Evolutionary conservation across 2,888 invertebrate genomes (phyloP).

Genomic region (Tetranychus piercei): DNA sequence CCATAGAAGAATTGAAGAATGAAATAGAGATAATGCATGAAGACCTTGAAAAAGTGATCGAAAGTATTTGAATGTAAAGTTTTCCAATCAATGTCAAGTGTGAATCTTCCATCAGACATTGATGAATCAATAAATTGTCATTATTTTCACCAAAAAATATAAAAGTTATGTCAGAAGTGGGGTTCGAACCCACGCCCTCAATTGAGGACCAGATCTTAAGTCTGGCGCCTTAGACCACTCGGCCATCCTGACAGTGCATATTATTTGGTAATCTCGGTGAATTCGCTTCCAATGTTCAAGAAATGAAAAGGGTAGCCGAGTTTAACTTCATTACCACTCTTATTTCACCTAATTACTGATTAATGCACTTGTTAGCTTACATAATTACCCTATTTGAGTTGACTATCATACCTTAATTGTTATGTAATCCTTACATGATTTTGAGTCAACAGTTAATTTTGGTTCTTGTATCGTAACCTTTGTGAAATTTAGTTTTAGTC

Average conservation of each 20-base stretch:
- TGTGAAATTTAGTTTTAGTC: no score
- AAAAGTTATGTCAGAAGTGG: slow-evolving; percentile 40
- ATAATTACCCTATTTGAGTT: no score
- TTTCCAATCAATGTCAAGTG: no score
- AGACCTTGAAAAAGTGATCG: not conserved
- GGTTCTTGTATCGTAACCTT: not conserved
- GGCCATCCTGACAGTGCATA: slow-evolving; percentile 24
- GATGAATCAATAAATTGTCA: not conserved
- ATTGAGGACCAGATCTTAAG: slow-evolving; percentile 31
- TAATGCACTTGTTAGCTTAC: no score
- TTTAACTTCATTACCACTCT: no score
- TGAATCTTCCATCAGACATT: not conserved
- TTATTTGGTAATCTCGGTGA: not conserved
- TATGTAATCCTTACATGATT: not conserved
- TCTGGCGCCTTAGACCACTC: slow-evolving; percentile 27
- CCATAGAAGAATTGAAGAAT: not conserved
- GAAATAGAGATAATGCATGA: not conserved
- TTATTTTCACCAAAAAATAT: not conserved
- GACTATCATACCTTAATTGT: no score
- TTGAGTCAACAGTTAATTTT: not conserved
- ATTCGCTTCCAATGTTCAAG: not conserved
- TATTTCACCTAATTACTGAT: no score
- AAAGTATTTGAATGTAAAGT: not conserved
- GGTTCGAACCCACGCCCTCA: slow-evolving; percentile 47
- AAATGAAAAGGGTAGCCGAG: no score